Conservation (phyloP, 2,113 vertebrate genomes). For the Platycercus adscitus region DNA sequence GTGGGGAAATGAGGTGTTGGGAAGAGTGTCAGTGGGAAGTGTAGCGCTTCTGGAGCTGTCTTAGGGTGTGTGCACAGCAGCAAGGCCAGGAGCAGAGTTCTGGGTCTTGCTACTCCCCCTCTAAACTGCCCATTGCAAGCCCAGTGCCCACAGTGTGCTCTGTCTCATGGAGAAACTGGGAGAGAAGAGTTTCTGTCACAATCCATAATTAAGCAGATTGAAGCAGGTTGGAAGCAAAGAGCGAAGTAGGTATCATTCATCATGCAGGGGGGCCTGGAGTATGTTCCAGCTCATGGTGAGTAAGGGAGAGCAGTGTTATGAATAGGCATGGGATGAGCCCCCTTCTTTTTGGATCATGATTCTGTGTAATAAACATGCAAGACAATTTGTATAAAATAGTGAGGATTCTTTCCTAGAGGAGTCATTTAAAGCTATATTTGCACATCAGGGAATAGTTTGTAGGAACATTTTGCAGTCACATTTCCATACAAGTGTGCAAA, state of each 20-base stretch:
- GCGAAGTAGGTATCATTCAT: conserved; percentile 34
- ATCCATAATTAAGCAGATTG: conserved; percentile 30
- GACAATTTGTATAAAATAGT: conserved; percentile 62
- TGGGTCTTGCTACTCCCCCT: neutral
- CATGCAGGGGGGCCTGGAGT: conserved; percentile 33
- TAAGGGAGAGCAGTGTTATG: neutral
- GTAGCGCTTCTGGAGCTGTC: neutral
- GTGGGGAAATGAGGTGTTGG: neutral
- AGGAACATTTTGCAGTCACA: neutral
- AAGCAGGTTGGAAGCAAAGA: conserved; percentile 18
- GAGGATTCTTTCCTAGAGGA: conserved; percentile 65
- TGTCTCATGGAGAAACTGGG: neutral
- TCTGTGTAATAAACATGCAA: conserved; percentile 53
- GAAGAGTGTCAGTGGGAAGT: neutral
- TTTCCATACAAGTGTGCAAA: conserved; percentile 10
- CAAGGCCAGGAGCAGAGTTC: neutral
- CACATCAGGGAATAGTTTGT: neutral
- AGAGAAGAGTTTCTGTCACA: neutral
- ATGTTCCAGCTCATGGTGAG: neutral
- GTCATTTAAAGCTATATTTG: conserved; percentile 55
- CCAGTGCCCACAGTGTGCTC: neutral
- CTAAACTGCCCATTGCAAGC: neutral
- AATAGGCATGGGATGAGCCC: conserved; percentile 38
- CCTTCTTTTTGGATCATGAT: conserved; percentile 37
- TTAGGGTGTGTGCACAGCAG: neutral